Evolutionary conservation across 2,797 vertebrate genomes (phyloP).

Genomic region (Eidolon dupreanum): DNA sequence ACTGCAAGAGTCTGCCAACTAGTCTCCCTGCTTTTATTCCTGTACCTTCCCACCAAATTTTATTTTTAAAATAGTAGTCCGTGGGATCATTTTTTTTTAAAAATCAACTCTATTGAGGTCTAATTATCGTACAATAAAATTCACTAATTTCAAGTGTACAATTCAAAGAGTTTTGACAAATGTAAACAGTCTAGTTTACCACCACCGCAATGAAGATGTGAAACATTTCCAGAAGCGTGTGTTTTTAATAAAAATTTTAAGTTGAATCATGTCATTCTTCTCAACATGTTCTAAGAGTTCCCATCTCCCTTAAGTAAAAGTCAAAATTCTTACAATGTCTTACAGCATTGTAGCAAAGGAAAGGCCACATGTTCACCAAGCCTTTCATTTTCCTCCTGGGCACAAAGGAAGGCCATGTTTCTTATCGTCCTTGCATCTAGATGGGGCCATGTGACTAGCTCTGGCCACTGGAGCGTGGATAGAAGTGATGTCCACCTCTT

Average conservation of each 20-base stretch:
- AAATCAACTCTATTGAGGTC: not conserved
- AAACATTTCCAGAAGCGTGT: not conserved
- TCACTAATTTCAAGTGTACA: not conserved
- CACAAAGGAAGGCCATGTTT: not conserved
- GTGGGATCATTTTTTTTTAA: not conserved
- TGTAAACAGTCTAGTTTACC: not conserved
- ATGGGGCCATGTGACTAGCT: not conserved
- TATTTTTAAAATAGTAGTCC: not conserved
- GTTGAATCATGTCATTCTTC: not conserved
- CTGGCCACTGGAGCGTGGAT: not conserved
- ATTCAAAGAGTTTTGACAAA: conserved; percentile 38
- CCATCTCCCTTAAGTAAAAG: not conserved
- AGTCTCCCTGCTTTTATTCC: not conserved
- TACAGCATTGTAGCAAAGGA: not conserved
- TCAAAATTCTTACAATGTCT: not conserved
- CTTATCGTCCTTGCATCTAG: not conserved
- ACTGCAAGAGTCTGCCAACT: not conserved
- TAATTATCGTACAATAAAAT: conserved; percentile 45
- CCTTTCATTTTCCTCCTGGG: not conserved
- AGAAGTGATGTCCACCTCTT: not conserved
- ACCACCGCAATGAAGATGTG: not conserved
- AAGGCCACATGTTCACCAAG: not conserved
- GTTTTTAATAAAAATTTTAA: conserved; percentile 8
- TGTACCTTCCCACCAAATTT: not conserved
- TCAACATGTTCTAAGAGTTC: not conserved